A percentile compares a stretch with the other conserved stretches of the same genome.
These are phyloP conservation scores for Automeris io DNA, from an alignment of 2,888 invertebrate genomes.

Conservation along the genomic window DNA sequence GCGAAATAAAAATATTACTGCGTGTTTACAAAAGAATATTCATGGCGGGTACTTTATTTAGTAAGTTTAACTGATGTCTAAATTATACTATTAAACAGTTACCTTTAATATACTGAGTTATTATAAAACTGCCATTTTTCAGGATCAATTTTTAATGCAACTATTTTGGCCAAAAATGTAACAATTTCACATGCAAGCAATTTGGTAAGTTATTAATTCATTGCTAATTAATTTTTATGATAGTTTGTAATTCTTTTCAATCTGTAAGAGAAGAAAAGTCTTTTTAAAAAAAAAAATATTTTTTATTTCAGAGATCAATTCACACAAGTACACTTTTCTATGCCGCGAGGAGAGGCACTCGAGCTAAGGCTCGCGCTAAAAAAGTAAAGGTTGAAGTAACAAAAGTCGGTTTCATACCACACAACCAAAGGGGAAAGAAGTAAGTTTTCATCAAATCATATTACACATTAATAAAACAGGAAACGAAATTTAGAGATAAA, in stretches of 20 bases:
- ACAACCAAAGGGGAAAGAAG: constrained; percentile 77
- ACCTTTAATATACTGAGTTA: too few species aligned
- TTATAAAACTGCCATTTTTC: constrained; percentile 24
- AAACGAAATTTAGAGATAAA: too few species aligned
- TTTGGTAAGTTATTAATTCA: constrained; percentile 50
- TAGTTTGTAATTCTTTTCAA: too few species aligned
- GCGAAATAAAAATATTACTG: constrained; percentile 9
- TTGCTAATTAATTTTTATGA: too few species aligned
- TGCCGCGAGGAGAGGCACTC: constrained; percentile 90
- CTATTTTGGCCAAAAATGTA: constrained; percentile 39
- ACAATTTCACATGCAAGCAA: constrained; percentile 19
- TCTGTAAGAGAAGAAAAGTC: too few species aligned
- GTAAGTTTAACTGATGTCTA: constrained; percentile 35
- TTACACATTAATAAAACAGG: too few species aligned
- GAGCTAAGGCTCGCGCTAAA: constrained; percentile 84
- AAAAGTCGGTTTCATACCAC: constrained; percentile 86
- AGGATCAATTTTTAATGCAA: constrained; percentile 50
- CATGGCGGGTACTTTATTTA: constrained; percentile 56
- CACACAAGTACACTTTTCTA: constrained; percentile 78
- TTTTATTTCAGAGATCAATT: constrained; percentile 56
- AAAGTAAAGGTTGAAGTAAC: constrained; percentile 86
- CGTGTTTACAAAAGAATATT: background rate
- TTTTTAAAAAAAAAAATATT: background rate
- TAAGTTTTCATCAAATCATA: too few species aligned
- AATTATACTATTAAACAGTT: background rate